A percentile compares a stretch with the other conserved stretches of the same genome.
phyloP scores from a whole-genome alignment of 2,113 vertebrate genomes.

The Oryzias celebensis region DNA sequence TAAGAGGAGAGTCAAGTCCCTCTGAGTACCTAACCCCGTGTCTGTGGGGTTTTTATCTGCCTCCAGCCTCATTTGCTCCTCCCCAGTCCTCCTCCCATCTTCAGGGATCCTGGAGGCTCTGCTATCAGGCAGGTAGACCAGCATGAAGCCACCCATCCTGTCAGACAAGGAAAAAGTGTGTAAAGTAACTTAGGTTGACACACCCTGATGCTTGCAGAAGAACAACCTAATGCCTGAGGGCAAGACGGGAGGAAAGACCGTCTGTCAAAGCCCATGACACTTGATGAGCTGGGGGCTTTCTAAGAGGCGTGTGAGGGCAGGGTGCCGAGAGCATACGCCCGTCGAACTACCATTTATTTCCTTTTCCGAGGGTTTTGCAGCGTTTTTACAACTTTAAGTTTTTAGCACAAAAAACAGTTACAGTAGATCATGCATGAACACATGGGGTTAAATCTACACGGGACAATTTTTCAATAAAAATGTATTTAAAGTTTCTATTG shows the following conservation, averaged over 20 bases:
- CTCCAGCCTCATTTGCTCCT: constrained; percentile 27
- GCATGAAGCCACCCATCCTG: constrained; percentile 43
- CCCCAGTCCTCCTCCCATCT: constrained; percentile 38
- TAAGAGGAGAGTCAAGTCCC: constrained; percentile 75
- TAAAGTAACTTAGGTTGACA: constrained; percentile 51
- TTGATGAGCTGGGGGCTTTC: constrained; percentile 12
- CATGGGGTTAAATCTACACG: not conserved
- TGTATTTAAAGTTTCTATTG: no score
- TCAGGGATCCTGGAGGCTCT: constrained; percentile 18
- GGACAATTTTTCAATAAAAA: no score
- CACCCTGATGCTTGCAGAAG: constrained; percentile 55
- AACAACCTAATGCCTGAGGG: constrained; percentile 21
- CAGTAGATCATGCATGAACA: not conserved
- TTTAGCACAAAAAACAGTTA: no score
- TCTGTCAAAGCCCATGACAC: constrained; percentile 10
- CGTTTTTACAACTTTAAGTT: not conserved
- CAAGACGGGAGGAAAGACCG: constrained; percentile 20
- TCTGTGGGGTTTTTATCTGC: constrained; percentile 56
- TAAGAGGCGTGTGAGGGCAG: not conserved
- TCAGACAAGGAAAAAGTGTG: constrained; percentile 58
- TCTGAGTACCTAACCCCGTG: constrained; percentile 63
- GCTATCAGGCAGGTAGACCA: constrained; percentile 24
- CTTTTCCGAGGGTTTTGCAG: not conserved
- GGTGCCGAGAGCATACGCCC: not conserved
- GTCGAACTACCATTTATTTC: not conserved